These are phyloP conservation scores for Drosophila elegans DNA, from an alignment of 1,140 invertebrate species.

Conservation along the genomic window DNA sequence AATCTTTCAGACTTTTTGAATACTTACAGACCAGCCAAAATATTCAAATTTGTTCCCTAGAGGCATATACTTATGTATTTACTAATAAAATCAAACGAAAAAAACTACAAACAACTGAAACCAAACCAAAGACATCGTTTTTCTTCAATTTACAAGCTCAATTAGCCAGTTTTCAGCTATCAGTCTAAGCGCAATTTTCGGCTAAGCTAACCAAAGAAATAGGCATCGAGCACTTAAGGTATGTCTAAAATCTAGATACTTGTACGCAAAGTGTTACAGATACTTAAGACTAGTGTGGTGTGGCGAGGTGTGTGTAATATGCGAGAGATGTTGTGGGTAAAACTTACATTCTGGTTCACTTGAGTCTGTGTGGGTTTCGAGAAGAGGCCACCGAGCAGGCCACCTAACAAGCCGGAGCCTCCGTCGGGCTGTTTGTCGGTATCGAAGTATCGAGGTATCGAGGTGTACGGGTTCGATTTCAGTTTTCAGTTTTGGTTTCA, in stretches of 20 bases:
- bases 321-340: constrained; percentile 82
- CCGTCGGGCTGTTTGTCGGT: constrained; percentile 77
- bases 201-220: constrained; percentile 32
- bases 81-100: constrained; percentile 15
- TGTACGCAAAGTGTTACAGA: constrained; percentile 53
- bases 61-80: constrained; percentile 9
- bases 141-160: constrained; percentile 25
- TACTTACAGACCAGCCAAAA: constrained; percentile 4
- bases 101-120: constrained; percentile 32
- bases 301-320: constrained; percentile 31
- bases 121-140: constrained; percentile 22
- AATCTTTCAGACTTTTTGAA: not conserved
- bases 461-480: not conserved
- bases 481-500: constrained; percentile 47
- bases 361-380: constrained; percentile 84
- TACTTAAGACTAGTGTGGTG: constrained; percentile 51
- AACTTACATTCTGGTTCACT: constrained; percentile 85
- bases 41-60: constrained; percentile 11
- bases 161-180: constrained; percentile 12
- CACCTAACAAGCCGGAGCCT: constrained; percentile 84
- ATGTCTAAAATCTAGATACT: constrained; percentile 41
- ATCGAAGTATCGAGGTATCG: constrained; percentile 46
- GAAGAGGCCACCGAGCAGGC: constrained; percentile 84
- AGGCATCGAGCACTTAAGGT: constrained; percentile 56
- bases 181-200: constrained; percentile 6